Conservation (phyloP, 2,113 vertebrate genomes). For the Pica pica region DNA sequence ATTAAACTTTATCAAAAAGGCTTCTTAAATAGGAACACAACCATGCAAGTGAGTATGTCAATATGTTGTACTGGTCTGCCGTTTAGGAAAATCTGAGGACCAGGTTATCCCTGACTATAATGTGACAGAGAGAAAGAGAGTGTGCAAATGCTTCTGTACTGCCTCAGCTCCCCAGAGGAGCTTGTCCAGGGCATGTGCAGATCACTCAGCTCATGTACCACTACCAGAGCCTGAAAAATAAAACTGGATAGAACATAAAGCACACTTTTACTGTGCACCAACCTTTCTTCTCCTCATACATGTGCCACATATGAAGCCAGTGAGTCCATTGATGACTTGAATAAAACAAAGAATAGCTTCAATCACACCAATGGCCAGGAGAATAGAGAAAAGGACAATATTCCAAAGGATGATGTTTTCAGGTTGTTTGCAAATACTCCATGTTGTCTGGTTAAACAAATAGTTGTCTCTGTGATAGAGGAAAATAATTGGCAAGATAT, state of each 20-base stretch:
- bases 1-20: neutral
- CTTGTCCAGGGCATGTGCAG: neutral
- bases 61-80: neutral
- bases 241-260: neutral
- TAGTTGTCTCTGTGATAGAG: slow-evolving; percentile 66
- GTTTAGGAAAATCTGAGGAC: neutral
- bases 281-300: slow-evolving; percentile 68
- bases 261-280: neutral
- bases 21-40: neutral
- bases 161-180: neutral
- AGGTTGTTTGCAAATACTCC: slow-evolving; percentile 70
- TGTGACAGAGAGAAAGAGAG: neutral
- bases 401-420: slow-evolving; percentile 78
- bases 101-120: neutral
- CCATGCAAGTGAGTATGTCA: neutral
- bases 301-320: slow-evolving; percentile 79
- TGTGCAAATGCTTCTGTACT: neutral
- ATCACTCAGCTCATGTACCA: neutral
- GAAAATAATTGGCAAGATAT: neutral
- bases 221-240: neutral
- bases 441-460: slow-evolving; percentile 72
- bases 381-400: slow-evolving; percentile 77
- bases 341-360: slow-evolving; percentile 79
- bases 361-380: slow-evolving; percentile 68
- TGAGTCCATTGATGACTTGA: slow-evolving; percentile 77